Evolutionary conservation across 2,888 invertebrate species (phyloP).

Genomic region (Candidula unifasciata): DNA sequence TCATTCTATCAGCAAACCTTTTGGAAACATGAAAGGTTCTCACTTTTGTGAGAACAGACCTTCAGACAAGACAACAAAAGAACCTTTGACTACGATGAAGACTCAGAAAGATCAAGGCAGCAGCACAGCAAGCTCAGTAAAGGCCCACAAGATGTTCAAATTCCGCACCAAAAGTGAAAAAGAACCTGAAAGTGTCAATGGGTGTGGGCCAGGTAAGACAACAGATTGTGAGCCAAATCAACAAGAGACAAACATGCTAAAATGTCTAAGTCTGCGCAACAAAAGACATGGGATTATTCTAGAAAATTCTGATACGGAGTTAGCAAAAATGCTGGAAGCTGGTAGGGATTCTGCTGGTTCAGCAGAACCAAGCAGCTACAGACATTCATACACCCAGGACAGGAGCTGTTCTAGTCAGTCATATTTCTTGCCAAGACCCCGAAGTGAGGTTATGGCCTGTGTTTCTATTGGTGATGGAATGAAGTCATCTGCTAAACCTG

Average conservation of each 20-base stretch:
- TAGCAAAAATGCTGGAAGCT: neutral
- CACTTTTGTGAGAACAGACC: neutral
- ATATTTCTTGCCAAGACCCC: neutral
- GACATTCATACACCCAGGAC: neutral
- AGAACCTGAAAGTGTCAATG: neutral
- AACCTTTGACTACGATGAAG: constrained; percentile 20
- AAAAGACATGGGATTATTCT: constrained; percentile 27
- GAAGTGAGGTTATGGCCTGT: neutral
- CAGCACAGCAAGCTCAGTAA: constrained; percentile 43
- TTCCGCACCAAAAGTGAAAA: constrained; percentile 1
- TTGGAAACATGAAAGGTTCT: neutral
- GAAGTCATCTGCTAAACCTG: neutral
- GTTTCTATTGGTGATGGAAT: neutral
- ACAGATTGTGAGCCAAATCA: constrained; percentile 19
- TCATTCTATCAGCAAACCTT: neutral
- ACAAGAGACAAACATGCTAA: neutral
- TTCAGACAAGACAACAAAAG: neutral
- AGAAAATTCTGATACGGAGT: neutral
- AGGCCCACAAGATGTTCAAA: constrained; percentile 9
- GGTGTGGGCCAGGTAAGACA: neutral
- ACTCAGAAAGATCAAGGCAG: constrained; percentile 27
- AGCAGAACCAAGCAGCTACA: neutral
- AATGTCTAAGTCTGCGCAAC: neutral
- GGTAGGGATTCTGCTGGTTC: neutral
- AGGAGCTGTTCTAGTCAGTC: no score